Evolutionary conservation across 2,888 invertebrate genomes (phyloP), one percentile per base, ranked within the genome.

Genomic region (Hirtodrosophila alboralis): DNA sequence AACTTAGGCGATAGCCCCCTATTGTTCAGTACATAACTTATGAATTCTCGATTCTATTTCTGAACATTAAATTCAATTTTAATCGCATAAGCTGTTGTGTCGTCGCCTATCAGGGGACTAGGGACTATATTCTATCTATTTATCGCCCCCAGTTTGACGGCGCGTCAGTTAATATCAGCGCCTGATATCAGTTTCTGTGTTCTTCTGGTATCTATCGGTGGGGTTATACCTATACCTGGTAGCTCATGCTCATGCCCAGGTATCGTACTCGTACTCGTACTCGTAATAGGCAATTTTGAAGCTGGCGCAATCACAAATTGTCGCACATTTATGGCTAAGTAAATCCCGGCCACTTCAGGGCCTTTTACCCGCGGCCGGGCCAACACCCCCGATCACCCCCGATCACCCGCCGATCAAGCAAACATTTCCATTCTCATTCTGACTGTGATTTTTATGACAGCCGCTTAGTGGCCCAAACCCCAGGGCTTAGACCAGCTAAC

Each of bases 361-460:
- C 51, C 75, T 68, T 73, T 68, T n/a, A n/a, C n/a, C n/a, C n/a
- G n/a, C n/a, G n/a, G n/a, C n/a, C n/a, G n/a, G n/a, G n/a, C n/a
- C n/a, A n/a, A n/a, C n/a, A n/a, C n/a, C n/a, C n/a, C n/a, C n/a
- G n/a, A n/a, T n/a, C n/a, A n/a, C n/a, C 61, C 51, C 31, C 18
- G 18, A 18, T 18, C 18, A 51, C 16, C 33, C 18, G 1, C 9
- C 21, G 10, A 34, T n/a, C 9, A 49, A 31, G 21, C 18, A 9
- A 3, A 13, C 21, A 21, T 33, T 16, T 12, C 27, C 26, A 13
- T 6, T 23, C 6, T 5, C 31, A 4, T 23, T 10, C 38, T 48
- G 57, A 65, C 83, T 65, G 76, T 87, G 87, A 86, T 87, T 87
- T 87, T 87, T 86, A 88, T 84, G 80, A 76, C 75, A 59, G 43